Conservation (phyloP, 2,888 invertebrate genomes). For the Sinelater perroti region DNA sequence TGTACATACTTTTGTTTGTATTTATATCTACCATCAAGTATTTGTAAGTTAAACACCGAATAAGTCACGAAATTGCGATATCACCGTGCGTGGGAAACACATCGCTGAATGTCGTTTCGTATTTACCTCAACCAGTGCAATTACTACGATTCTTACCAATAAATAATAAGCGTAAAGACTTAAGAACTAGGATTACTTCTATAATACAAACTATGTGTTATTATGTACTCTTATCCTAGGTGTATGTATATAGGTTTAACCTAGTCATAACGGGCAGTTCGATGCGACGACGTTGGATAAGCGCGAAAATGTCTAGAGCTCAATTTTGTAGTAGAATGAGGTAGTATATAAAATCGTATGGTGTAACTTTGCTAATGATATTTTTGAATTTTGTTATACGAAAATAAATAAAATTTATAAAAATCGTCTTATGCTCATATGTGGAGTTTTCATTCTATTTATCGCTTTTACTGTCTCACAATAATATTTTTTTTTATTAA, state of each 20-base stretch:
- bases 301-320: neutral
- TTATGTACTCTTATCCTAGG: slow-evolving; percentile 7
- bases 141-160: neutral
- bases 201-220: neutral
- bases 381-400: too few species aligned
- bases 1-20: slow-evolving; percentile 2
- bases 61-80: too few species aligned
- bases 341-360: neutral
- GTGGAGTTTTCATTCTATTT: too few species aligned
- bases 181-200: neutral
- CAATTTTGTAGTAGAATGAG: neutral
- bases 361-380: neutral
- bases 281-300: neutral
- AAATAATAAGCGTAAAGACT: slow-evolving; percentile 1
- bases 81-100: too few species aligned
- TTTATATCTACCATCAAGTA: too few species aligned
- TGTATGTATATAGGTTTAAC: slow-evolving; percentile 20
- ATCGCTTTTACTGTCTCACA: too few species aligned
- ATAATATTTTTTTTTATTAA: too few species aligned
- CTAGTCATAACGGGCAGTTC: slow-evolving; percentile 22
- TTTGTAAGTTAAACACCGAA: too few species aligned
- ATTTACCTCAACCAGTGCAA: slow-evolving; percentile 15
- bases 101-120: too few species aligned
- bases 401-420: too few species aligned
- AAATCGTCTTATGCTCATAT: too few species aligned